Conservation (phyloP, 2,113 vertebrate species). For the Heterochromis multidens region DNA sequence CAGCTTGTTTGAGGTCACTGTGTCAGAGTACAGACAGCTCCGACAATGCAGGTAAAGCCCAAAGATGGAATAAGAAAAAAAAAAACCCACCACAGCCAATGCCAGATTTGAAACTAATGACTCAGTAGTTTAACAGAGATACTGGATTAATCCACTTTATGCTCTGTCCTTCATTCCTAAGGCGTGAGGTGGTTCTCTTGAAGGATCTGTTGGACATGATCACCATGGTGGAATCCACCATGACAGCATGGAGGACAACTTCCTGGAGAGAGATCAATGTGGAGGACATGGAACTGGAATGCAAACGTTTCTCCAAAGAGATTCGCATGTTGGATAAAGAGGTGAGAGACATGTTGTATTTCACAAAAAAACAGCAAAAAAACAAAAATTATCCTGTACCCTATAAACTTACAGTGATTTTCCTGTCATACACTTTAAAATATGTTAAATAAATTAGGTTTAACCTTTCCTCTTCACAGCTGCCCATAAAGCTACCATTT, state of each 20-base stretch:
- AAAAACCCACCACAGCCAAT: background rate
- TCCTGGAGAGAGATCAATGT: conserved; percentile 85
- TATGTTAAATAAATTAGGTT: too few species aligned
- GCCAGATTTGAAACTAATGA: conserved; percentile 24
- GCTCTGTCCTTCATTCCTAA: background rate
- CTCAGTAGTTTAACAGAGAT: background rate
- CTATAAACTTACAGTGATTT: too few species aligned
- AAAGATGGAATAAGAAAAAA: background rate
- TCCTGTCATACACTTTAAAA: too few species aligned
- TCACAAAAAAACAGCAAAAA: background rate
- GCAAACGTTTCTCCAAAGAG: conserved; percentile 85
- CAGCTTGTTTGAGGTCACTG: conserved; percentile 86
- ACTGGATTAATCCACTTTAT: background rate
- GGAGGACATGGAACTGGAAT: conserved; percentile 89
- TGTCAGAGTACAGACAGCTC: conserved; percentile 88
- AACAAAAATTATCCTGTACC: background rate
- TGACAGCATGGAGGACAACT: conserved; percentile 84
- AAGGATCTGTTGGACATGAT: conserved; percentile 90
- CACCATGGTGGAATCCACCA: conserved; percentile 78
- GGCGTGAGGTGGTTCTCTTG: conserved; percentile 77
- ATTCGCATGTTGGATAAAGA: conserved; percentile 88
- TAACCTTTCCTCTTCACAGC: too few species aligned
- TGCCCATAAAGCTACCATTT: too few species aligned
- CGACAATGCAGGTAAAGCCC: conserved; percentile 84
- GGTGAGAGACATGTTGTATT: conserved; percentile 49